phyloP scores from a whole-genome alignment of 2,797 vertebrate species.

The Amphiprion clarkii region DNA sequence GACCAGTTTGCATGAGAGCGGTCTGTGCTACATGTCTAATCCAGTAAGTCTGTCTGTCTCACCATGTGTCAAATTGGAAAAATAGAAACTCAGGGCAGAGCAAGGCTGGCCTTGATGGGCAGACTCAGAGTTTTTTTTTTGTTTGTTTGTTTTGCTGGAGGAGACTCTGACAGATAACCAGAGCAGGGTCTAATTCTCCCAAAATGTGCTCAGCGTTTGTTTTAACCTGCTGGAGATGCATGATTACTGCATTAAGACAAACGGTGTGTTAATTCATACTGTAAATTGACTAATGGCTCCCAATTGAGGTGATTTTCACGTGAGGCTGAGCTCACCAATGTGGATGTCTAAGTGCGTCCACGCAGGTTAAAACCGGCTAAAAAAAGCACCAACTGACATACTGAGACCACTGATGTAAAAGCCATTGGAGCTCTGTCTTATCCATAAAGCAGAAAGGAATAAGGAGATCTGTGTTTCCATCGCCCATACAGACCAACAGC shows the following conservation, averaged over 20 bases:
- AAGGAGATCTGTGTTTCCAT: constrained; percentile 19
- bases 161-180: constrained; percentile 11
- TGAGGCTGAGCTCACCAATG: no score
- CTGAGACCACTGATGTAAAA: constrained; percentile 47
- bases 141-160: constrained; percentile 5
- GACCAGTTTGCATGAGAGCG: constrained; percentile 47
- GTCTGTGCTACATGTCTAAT: constrained; percentile 44
- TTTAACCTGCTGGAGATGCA: constrained; percentile 43
- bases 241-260: constrained; percentile 1
- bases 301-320: no score
- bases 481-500: constrained; percentile 52
- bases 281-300: constrained; percentile 8
- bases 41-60: constrained; percentile 42
- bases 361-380: constrained; percentile 54
- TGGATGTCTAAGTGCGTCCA: constrained; percentile 24
- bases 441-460: constrained; percentile 14
- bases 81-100: constrained; percentile 62
- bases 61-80: constrained; percentile 21
- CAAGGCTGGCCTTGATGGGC: constrained; percentile 33
- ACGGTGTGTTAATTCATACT: not conserved
- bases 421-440: constrained; percentile 60
- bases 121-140: constrained; percentile 10
- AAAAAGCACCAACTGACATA: constrained; percentile 21
- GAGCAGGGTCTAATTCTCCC: constrained; percentile 1
- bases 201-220: constrained; percentile 17